phyloP scores from a whole-genome alignment of 2,113 vertebrate genomes.

The Rhinopomastus cyanomelas region DNA sequence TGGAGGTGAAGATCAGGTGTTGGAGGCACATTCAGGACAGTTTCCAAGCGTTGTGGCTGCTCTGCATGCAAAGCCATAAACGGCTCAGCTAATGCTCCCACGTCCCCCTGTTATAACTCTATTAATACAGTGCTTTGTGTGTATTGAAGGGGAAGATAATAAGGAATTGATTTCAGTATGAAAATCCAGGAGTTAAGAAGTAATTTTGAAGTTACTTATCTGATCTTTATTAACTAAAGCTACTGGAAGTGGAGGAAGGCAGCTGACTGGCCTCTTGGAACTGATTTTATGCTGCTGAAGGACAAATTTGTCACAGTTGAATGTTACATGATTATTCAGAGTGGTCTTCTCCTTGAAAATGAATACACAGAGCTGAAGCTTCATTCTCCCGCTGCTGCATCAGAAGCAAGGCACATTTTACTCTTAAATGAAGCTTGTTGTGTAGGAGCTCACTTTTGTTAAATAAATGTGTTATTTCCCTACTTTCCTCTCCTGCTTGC shows the following conservation, averaged over 20 bases:
- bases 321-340: neutral
- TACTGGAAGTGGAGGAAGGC: neutral
- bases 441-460: neutral
- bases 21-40: neutral
- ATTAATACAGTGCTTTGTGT: neutral
- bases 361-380: neutral
- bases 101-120: neutral
- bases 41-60: too few species aligned
- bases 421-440: neutral
- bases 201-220: neutral
- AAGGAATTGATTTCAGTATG: neutral
- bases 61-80: neutral
- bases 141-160: neutral
- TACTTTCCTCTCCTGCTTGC: neutral
- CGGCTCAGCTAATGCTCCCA: neutral
- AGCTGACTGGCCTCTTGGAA: neutral
- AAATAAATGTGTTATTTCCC: neutral
- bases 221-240: neutral
- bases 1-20: neutral
- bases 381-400: neutral
- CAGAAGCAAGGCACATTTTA: neutral
- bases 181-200: neutral
- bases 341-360: neutral
- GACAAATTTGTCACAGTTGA: neutral
- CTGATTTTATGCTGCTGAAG: neutral